Base-by-base conservation (phyloP, 2,113 vertebrate genomes). In the Cinclus mexicanus region DNA sequence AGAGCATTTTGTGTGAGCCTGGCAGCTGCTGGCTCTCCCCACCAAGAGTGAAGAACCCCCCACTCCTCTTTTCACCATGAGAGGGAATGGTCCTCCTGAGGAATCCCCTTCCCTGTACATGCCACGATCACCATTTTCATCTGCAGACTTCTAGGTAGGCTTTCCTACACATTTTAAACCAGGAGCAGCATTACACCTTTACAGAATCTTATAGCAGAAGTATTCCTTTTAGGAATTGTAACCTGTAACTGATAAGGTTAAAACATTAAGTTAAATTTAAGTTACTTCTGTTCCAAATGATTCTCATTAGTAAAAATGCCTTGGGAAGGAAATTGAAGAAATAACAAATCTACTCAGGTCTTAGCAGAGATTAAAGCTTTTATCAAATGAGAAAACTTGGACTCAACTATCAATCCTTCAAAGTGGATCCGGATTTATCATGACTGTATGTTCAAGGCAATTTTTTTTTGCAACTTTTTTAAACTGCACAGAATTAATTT, bases 51-150 rank as follows among this genome's bases (percentile, higher is more conserved):
- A 55, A 31, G 35, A 41, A 29, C n/a, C 7, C 29, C 17, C 15
- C 21, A 70, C 11, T 24, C 12, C 28, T 26, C 14, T 17, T 71
- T 37, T 70, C 15, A 9, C 22, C 7, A 0, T 1, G 11, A 46
- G 23, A 63, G 25, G 25, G 71, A 72, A 25, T 0, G 8, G 22
- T 33, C 7, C 11, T 61, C 28, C 41, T 1, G 4, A 41, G 46
- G 33, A 65, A 77, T 24, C 4, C 15, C 41, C 24, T 49, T 26
- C 37, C 16, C 0, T 0, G 41, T 22, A 53, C 21, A 3, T 4
- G 13, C 35, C 64, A 46, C 0, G 1, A 39, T 24, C 42, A 60
- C 24, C 41, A 50, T 11, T 87, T 55, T 41, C 16, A 70, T 5
- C 19, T 29, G 35, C 35, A 67, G 23, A 17, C 23, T 61, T 49